A percentile compares a stretch with the other conserved stretches of the same genome.
Evolutionary conservation across 2,113 vertebrate species (phyloP).

Genomic region (Oryzias woworae): DNA sequence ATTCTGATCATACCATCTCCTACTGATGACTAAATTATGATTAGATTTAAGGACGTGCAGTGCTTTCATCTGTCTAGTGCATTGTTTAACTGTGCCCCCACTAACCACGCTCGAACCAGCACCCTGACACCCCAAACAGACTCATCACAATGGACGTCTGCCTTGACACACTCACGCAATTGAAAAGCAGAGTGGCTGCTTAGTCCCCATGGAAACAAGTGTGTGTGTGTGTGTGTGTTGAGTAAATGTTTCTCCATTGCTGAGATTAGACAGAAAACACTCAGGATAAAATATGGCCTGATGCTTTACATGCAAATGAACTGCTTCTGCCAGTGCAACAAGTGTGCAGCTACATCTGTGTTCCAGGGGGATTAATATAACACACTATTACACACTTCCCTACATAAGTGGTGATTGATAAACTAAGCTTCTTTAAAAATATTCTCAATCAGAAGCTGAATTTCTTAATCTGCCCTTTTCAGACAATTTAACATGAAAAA

Average conservation of each 20-base stretch:
- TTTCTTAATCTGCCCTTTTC: too few species aligned
- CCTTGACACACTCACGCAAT: conserved; percentile 79
- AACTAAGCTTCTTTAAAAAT: too few species aligned
- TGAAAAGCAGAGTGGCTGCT: conserved; percentile 85
- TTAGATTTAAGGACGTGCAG: conserved; percentile 85
- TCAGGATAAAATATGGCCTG: conserved; percentile 12
- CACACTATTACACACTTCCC: neutral
- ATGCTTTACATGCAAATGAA: conserved; percentile 40
- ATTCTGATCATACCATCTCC: conserved; percentile 79
- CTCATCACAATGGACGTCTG: conserved; percentile 81
- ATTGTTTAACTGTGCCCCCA: conserved; percentile 77
- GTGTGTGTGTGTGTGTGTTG: conserved; percentile 35
- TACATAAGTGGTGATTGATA: neutral
- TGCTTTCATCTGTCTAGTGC: conserved; percentile 88
- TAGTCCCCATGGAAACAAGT: conserved; percentile 80
- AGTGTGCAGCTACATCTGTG: neutral
- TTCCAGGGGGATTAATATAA: neutral
- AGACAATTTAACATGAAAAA: too few species aligned
- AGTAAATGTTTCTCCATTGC: conserved; percentile 46
- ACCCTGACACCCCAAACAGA: conserved; percentile 53
- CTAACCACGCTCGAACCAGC: conserved; percentile 65
- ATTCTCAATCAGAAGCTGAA: too few species aligned
- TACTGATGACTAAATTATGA: conserved; percentile 92
- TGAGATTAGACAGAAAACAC: conserved; percentile 41
- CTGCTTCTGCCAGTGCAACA: conserved; percentile 8